A percentile compares a stretch with the other conserved stretches of the same genome.
Evolutionary conservation across 2,888 invertebrate species (phyloP).

Genomic region (Heliconius aoede): DNA sequence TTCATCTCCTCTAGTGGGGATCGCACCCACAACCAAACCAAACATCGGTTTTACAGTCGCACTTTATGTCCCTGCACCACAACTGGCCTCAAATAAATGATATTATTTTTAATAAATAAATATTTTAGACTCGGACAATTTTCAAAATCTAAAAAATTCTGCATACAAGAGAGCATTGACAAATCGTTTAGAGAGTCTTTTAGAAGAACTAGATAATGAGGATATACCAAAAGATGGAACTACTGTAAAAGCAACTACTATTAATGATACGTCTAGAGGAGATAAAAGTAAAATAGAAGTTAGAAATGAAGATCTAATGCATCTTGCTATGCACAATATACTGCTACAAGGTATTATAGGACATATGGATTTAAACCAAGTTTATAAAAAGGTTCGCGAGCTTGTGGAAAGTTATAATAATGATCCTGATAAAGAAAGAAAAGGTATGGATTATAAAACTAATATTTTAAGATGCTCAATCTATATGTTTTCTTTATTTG

Average conservation of each 20-base stretch:
- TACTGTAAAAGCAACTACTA: conserved; percentile 37
- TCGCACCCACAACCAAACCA: no score
- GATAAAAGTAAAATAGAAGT: conserved; percentile 35
- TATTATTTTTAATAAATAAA: neutral
- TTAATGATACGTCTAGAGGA: conserved; percentile 31
- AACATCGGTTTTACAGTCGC: no score
- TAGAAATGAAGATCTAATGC: conserved; percentile 56
- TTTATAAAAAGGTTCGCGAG: conserved; percentile 50
- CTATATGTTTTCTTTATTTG: no score
- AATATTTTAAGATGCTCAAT: neutral
- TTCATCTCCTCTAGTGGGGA: no score
- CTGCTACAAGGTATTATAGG: conserved; percentile 64
- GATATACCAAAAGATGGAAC: conserved; percentile 46
- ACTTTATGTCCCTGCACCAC: no score
- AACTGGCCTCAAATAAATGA: no score
- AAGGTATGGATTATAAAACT: neutral
- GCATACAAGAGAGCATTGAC: conserved; percentile 64
- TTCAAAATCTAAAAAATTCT: conserved; percentile 60
- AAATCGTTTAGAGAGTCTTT: conserved; percentile 58
- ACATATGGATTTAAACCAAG: conserved; percentile 64
- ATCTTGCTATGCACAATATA: conserved; percentile 67
- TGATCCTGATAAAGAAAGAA: conserved; percentile 1
- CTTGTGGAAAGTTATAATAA: conserved; percentile 38
- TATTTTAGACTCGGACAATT: conserved; percentile 59
- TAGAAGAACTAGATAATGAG: conserved; percentile 67